Conservation (phyloP, 1,140 invertebrate species). For the Schlechtendalia chinensis region DNA sequence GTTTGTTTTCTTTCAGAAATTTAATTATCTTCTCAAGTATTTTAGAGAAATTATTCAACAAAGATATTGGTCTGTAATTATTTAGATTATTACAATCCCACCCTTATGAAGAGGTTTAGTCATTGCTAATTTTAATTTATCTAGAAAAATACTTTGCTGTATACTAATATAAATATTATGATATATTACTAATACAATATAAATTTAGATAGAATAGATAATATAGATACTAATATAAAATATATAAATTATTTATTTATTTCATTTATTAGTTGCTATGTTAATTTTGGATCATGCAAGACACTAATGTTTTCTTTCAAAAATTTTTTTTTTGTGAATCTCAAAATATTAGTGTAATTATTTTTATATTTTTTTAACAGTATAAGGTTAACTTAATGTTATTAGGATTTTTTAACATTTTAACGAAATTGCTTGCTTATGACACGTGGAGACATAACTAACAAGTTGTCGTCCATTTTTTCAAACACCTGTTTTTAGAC, state of each 20-base stretch:
- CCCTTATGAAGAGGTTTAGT: slow-evolving; percentile 13
- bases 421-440: slow-evolving; percentile 5
- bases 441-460: background rate
- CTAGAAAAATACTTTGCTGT: slow-evolving; percentile 3
- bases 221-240: background rate
- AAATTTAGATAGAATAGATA: background rate
- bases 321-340: background rate
- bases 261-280: slow-evolving; percentile 21
- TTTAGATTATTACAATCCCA: background rate
- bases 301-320: slow-evolving; percentile 6
- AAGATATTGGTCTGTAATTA: too few species aligned
- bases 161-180: slow-evolving; percentile 6
- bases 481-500: slow-evolving; percentile 5
- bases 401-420: slow-evolving; percentile 27
- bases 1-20: too few species aligned
- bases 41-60: too few species aligned
- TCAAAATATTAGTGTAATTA: background rate
- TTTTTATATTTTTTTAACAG: slow-evolving; percentile 25
- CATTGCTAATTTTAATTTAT: background rate
- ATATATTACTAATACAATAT: background rate
- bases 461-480: background rate
- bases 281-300: background rate
- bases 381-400: background rate
- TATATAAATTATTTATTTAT: background rate
- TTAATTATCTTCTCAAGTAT: too few species aligned